Percentiles rank a stretch among this genome's conserved stretches.
These are phyloP conservation scores for Pomacea canaliculata DNA, from an alignment of 2,888 invertebrate species.

Conservation along the genomic window DNA sequence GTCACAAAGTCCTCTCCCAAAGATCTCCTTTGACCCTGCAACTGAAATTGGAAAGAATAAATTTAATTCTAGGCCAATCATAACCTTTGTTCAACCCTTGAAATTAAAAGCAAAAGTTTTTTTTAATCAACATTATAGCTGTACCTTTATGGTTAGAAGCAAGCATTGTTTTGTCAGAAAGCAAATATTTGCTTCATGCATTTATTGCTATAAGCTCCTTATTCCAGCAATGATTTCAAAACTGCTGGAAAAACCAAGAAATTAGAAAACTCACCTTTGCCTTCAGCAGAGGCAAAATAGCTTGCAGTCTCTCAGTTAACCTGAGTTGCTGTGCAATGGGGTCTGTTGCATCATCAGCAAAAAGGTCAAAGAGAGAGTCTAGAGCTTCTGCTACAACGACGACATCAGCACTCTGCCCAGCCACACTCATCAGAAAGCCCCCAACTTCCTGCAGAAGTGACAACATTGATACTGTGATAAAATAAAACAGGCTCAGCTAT, in stretches of 20 bases:
- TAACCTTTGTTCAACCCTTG: too few relatives aligned
- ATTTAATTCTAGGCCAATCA: neutral
- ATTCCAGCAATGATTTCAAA: too few relatives aligned
- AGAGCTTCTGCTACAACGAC: slow-evolving; percentile 83
- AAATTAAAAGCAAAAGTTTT: too few relatives aligned
- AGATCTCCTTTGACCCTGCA: slow-evolving; percentile 77
- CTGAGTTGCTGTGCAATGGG: slow-evolving; percentile 76
- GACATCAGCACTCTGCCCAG: slow-evolving; percentile 75
- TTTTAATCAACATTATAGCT: too few relatives aligned
- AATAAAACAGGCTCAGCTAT: neutral
- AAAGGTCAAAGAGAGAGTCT: slow-evolving; percentile 83
- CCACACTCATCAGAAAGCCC: slow-evolving; percentile 76
- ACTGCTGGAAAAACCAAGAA: too few relatives aligned
- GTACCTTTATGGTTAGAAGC: too few relatives aligned
- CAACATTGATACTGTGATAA: neutral
- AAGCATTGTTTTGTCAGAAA: too few relatives aligned
- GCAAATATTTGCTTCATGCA: too few relatives aligned
- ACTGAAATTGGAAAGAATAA: slow-evolving; percentile 69
- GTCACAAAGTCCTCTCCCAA: slow-evolving; percentile 79
- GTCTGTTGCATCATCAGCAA: slow-evolving; percentile 82
- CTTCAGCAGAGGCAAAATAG: slow-evolving; percentile 76
- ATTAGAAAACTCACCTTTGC: slow-evolving; percentile 74
- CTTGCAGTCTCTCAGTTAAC: slow-evolving; percentile 76
- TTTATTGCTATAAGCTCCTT: too few relatives aligned
- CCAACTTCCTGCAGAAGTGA: slow-evolving; percentile 63